Evolutionary conservation across 2,797 vertebrate genomes (phyloP), one percentile per base, ranked within the genome.

Genomic region (Sandelia bainsii): DNA sequence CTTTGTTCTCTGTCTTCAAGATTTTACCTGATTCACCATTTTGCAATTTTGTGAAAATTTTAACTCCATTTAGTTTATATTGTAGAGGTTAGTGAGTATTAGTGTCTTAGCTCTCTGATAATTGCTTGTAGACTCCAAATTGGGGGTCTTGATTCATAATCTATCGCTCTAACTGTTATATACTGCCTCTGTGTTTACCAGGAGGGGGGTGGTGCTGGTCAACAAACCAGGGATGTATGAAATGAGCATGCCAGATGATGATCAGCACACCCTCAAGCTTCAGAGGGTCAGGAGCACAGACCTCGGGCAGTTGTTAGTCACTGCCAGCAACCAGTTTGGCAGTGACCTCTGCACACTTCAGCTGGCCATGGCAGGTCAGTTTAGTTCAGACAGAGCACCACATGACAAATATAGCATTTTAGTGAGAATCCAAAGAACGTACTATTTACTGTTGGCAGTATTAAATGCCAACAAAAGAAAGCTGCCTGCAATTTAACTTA

Each of bases 301-400:
- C 1, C 8, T 91, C 0, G 97, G 97, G 44, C 90, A 94, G 65
- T 82, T 98, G 69, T 88, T 94, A 80, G 97, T 96, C 57, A 95
- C 91, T 7, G 97, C 96, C 75, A 96, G 94, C 76, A 99, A 99
- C 93, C 92, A 92, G 86, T 96, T 96, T 0, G 98, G 97, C 86
- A 93, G 95, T 2, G 95, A 97, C 90, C 75, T 91, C 78, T 97
- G 97, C 93, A 95, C 93, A 0, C 80, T 96, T 34, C 92, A 44
- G 48, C 93, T 99, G 86, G 79, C 80, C 57, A 88, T 96, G 27
- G 96, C 97, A 94, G 97, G 97, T 98, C 86, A 58, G 89, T 53
- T 16, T 63, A 58, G 69, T 45, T 37, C 40, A 59, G 19, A 22
- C 29, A 9, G 22, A 60, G 27, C 23, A 57, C 3, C 27, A 8